These are phyloP conservation scores for Embiotoca jacksoni DNA, from an alignment of 2,113 vertebrate genomes.

Conservation along the genomic window DNA sequence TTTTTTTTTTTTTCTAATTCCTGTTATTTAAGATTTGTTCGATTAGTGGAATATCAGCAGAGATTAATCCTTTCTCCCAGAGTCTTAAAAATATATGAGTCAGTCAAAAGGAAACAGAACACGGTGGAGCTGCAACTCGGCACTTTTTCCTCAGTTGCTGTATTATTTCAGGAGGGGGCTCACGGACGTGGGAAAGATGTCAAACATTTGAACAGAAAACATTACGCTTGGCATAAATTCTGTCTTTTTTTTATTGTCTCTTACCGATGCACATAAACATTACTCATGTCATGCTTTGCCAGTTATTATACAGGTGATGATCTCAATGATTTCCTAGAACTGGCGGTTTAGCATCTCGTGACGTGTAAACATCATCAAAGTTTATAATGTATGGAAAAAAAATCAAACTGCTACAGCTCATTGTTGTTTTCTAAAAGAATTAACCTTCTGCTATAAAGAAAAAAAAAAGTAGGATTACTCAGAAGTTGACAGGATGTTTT, in stretches of 20 bases:
- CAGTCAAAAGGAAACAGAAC: constrained; percentile 23
- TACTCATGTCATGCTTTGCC: constrained; percentile 9
- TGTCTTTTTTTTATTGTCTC: constrained; percentile 20
- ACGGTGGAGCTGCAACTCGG: neutral
- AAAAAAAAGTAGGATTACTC: neutral
- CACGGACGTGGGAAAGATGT: neutral
- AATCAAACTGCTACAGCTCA: neutral
- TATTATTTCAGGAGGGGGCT: constrained; percentile 30
- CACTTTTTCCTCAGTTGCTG: neutral
- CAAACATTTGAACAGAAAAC: constrained; percentile 36
- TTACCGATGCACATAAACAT: constrained; percentile 35
- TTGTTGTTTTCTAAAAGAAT: constrained; percentile 4
- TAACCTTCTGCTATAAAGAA: neutral
- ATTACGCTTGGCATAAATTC: neutral
- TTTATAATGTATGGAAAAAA: neutral
- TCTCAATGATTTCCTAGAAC: constrained; percentile 27
- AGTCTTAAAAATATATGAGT: neutral
- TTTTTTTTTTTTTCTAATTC: neutral
- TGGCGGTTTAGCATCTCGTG: constrained; percentile 34
- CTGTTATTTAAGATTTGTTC: neutral
- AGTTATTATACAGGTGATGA: constrained; percentile 33
- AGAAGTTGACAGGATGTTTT: neutral
- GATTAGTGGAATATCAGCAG: neutral
- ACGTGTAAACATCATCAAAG: constrained; percentile 60
- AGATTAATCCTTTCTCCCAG: neutral